Percentiles rank a stretch among this genome's conserved stretches.
phyloP scores from a whole-genome alignment of 1,140 invertebrate species.

The Heterodera carotae region DNA sequence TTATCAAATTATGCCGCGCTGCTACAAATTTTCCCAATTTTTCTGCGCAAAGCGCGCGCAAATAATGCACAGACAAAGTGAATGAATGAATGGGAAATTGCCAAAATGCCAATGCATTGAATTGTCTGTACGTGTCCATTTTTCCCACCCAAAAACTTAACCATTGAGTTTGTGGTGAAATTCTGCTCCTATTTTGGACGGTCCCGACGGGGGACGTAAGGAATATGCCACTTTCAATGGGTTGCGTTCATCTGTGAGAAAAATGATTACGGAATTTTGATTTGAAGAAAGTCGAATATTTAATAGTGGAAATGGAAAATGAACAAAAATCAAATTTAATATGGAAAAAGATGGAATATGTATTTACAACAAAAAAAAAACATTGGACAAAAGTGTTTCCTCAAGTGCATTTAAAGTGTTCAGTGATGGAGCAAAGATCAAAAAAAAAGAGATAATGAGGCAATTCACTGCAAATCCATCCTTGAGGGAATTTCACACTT shows the following conservation, averaged over 20 bases:
- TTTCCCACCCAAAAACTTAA: not conserved
- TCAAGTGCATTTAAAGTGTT: not conserved
- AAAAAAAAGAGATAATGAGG: not conserved
- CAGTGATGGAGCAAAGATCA: not conserved
- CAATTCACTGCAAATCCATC: not conserved
- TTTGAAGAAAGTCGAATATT: not conserved
- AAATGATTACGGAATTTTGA: not conserved
- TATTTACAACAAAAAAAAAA: not conserved
- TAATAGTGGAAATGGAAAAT: not conserved
- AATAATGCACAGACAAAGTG: not conserved
- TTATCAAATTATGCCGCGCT: no score
- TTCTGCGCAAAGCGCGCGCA: not conserved
- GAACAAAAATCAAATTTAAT: not conserved
- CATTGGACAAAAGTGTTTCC: no score
- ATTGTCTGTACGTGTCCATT: not conserved
- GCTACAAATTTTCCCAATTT: not conserved
- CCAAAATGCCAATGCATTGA: not conserved
- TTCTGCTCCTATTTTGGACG: slow-evolving; percentile 1
- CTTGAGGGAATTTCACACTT: not conserved
- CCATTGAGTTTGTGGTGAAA: slow-evolving; percentile 1
- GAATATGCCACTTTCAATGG: not conserved
- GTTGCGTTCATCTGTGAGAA: not conserved
- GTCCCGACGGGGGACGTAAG: not conserved
- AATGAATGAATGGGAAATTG: not conserved
- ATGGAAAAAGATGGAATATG: not conserved